Conservation (phyloP, 2,113 vertebrate species). For the Phycodurus eques region DNA sequence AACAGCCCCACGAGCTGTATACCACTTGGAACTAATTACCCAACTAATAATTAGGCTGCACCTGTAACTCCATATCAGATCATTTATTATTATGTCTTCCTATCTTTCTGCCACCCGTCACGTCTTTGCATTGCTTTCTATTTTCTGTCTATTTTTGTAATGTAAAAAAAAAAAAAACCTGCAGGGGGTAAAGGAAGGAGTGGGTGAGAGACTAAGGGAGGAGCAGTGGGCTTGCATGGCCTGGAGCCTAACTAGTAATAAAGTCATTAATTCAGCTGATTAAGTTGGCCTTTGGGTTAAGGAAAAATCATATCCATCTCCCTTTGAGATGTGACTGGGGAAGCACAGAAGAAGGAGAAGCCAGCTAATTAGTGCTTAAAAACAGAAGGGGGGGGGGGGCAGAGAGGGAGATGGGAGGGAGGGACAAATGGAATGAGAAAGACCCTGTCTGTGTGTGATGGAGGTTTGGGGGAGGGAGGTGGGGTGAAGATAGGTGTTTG, state of each 20-base stretch:
- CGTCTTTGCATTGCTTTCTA: slow-evolving; percentile 8
- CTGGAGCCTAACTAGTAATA: slow-evolving; percentile 75
- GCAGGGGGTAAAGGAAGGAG: slow-evolving; percentile 43
- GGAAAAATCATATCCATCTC: slow-evolving; percentile 80
- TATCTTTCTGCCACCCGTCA: slow-evolving; percentile 21
- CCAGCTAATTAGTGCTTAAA: slow-evolving; percentile 75
- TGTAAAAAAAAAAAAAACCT: slow-evolving; percentile 45
- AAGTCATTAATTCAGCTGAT: slow-evolving; percentile 83
- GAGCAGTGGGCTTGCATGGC: slow-evolving; percentile 63
- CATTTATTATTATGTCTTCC: slow-evolving; percentile 32
- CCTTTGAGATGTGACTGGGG: slow-evolving; percentile 78
- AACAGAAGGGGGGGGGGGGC: slow-evolving; percentile 62
- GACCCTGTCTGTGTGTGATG: slow-evolving; percentile 11
- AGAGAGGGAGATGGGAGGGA: slow-evolving; percentile 44
- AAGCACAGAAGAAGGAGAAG: slow-evolving; percentile 71
- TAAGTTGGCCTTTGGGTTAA: slow-evolving; percentile 82
- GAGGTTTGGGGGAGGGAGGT: slow-evolving; percentile 11
- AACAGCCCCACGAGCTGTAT: slow-evolving; percentile 4
- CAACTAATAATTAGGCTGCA: slow-evolving; percentile 33
- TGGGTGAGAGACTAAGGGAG: slow-evolving; percentile 21
- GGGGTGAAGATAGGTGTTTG: slow-evolving; percentile 60
- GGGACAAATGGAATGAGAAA: slow-evolving; percentile 42
- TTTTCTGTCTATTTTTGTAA: slow-evolving; percentile 54
- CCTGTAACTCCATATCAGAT: slow-evolving; percentile 22
- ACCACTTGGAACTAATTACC: slow-evolving; percentile 25